phyloP scores from a whole-genome alignment of 2,797 vertebrate species.

The Mus minutoides region DNA sequence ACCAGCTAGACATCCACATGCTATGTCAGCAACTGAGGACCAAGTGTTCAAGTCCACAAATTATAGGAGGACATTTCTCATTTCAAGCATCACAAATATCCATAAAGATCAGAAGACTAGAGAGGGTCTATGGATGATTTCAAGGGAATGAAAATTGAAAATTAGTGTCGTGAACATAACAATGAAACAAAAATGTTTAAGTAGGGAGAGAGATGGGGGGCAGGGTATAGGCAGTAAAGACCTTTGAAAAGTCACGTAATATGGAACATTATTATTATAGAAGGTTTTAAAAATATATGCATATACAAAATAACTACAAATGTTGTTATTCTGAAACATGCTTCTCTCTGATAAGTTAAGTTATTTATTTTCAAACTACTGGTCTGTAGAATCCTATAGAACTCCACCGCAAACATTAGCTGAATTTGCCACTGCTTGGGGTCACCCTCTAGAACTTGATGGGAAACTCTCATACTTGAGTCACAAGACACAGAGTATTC shows the following conservation, averaged over 20 bases:
- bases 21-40: neutral
- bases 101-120: neutral
- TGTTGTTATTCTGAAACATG: too few species aligned
- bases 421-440: neutral
- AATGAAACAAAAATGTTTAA: neutral
- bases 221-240: neutral
- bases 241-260: neutral
- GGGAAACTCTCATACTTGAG: neutral
- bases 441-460: neutral
- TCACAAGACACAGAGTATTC: neutral
- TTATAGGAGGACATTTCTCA: neutral
- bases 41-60: neutral
- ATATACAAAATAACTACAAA: neutral
- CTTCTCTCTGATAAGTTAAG: neutral
- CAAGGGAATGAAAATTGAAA: neutral
- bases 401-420: neutral
- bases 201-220: too few species aligned
- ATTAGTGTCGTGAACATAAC: neutral
- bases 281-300: neutral
- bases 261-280: neutral
- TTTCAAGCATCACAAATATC: neutral
- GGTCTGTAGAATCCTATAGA: neutral
- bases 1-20: neutral
- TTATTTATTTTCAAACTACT: neutral
- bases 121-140: too few species aligned